These are phyloP conservation scores for Apodemus sylvaticus DNA, from an alignment of 2,113 vertebrate species.

Conservation along the genomic window DNA sequence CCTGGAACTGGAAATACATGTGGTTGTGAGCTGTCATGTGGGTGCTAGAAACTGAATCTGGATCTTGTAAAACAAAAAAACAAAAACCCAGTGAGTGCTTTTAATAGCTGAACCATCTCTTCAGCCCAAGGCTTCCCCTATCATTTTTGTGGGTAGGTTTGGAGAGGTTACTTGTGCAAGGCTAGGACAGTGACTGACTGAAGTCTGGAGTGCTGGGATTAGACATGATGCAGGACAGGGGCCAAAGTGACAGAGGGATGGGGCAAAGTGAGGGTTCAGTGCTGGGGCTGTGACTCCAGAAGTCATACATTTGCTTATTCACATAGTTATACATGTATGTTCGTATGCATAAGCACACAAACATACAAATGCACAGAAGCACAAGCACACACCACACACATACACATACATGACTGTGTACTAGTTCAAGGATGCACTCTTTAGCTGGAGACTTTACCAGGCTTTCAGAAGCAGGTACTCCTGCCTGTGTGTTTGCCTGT, in stretches of 20 bases:
- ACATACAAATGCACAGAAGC: not conserved
- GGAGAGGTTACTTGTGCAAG: not conserved
- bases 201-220: not conserved
- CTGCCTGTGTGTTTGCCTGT: too few species aligned
- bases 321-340: not conserved
- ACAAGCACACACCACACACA: too few species aligned
- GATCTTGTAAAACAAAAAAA: not conserved
- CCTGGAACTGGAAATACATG: not conserved
- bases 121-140: too few species aligned
- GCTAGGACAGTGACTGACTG: not conserved
- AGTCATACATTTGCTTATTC: not conserved
- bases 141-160: not conserved
- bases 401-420: not conserved
- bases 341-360: fast-evolving
- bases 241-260: not conserved
- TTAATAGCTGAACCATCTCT: not conserved
- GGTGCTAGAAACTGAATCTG: not conserved
- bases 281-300: not conserved
- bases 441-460: not conserved
- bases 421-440: not conserved
- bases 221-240: not conserved
- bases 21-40: not conserved
- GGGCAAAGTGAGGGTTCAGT: not conserved
- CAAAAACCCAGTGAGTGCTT: too few species aligned
- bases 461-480: not conserved